phyloP scores from a whole-genome alignment of 2,113 vertebrate species.

The Suricata suricatta region DNA sequence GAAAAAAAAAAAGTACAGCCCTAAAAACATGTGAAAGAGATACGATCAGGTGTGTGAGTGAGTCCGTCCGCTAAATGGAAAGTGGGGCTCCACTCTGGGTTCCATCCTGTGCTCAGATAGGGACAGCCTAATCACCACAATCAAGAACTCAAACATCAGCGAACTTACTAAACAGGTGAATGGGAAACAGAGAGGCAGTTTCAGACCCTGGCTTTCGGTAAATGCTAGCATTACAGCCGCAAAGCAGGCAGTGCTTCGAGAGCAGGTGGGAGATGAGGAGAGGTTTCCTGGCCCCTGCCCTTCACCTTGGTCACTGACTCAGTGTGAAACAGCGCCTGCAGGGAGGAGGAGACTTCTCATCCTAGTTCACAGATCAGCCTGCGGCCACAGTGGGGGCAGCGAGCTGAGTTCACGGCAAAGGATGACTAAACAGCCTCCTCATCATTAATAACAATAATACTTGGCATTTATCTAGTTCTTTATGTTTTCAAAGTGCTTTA shows the following conservation, averaged over 20 bases:
- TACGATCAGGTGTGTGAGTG: background rate
- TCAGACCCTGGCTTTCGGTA: conserved; percentile 73
- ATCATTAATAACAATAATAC: conserved; percentile 73
- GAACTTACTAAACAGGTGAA: conserved; percentile 67
- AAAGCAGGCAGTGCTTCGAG: conserved; percentile 62
- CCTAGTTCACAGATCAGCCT: conserved; percentile 64
- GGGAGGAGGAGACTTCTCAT: conserved; percentile 64
- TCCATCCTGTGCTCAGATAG: background rate
- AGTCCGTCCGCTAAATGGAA: background rate
- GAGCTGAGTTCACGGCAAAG: conserved; percentile 64
- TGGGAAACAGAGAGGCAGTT: conserved; percentile 71
- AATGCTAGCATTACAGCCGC: conserved; percentile 61
- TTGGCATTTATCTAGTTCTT: conserved; percentile 75
- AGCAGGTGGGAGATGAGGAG: conserved; percentile 79
- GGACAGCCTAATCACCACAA: background rate
- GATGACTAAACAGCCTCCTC: conserved; percentile 75
- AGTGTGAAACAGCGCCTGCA: conserved; percentile 78
- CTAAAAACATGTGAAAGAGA: background rate
- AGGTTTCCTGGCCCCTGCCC: conserved; percentile 77
- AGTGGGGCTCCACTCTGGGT: background rate
- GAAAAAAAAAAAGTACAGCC: background rate
- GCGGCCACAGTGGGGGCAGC: conserved; percentile 65
- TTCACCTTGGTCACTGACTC: conserved; percentile 78
- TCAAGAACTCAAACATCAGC: conserved; percentile 59
- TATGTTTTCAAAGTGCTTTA: conserved; percentile 76